These are phyloP conservation scores for Etheostoma perlongum DNA, from an alignment of 2,797 vertebrate species.

Conservation along the genomic window DNA sequence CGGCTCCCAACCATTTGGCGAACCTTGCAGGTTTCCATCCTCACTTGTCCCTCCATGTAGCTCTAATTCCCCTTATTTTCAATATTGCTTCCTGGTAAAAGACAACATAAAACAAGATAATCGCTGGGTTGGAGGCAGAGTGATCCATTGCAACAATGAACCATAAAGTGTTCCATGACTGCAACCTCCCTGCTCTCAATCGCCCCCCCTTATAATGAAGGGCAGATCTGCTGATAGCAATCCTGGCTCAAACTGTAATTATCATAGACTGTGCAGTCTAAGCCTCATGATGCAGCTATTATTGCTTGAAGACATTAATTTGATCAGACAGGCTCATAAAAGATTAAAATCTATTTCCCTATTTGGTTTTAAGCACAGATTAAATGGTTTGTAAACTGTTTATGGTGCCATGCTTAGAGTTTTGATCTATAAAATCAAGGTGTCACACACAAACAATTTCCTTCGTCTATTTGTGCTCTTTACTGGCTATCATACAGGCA, in stretches of 20 bases:
- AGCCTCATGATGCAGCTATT: constrained; percentile 1
- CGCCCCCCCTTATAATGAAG: background rate
- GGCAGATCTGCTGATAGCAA: background rate
- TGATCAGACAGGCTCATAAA: constrained; percentile 51
- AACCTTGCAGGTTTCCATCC: constrained; percentile 63
- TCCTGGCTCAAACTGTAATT: background rate
- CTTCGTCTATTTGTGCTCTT: constrained; percentile 59
- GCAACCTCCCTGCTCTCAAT: background rate
- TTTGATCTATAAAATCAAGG: constrained; percentile 73
- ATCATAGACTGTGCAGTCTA: background rate
- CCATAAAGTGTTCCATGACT: background rate
- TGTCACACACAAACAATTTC: constrained; percentile 61
- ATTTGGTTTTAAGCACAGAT: constrained; percentile 63
- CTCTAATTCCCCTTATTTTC: constrained; percentile 15
- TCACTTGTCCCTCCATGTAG: constrained; percentile 24
- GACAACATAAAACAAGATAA: background rate
- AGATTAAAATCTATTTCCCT: constrained; percentile 49
- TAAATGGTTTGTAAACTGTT: constrained; percentile 70
- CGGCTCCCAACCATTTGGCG: constrained; percentile 47
- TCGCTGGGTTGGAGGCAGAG: background rate
- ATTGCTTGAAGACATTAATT: constrained; percentile 24
- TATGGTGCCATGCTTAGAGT: constrained; percentile 50
- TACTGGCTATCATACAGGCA: constrained; percentile 61
- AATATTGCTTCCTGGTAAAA: constrained; percentile 18
- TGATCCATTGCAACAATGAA: background rate